Percentiles rank a stretch among this genome's conserved stretches.
These are phyloP conservation scores for Callorhinus ursinus DNA, from an alignment of 2,113 vertebrate genomes.

Conservation along the genomic window DNA sequence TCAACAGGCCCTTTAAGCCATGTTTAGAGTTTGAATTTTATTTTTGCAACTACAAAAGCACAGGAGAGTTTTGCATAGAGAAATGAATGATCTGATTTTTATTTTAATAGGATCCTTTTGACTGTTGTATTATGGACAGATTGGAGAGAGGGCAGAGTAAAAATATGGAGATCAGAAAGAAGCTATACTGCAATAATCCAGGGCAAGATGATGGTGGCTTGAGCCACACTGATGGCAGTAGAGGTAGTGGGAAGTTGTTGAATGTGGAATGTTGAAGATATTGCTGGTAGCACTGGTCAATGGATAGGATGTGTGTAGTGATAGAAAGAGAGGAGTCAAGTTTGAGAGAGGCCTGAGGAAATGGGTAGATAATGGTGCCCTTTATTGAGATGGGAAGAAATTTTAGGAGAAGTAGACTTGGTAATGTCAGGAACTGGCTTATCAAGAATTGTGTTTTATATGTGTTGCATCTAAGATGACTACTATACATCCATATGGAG, in stretches of 20 bases:
- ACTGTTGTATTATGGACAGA: not conserved
- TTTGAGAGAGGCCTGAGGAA: not conserved
- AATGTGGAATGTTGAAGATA: not conserved
- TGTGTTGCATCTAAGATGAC: not conserved
- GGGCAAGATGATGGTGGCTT: not conserved
- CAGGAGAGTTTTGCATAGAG: not conserved
- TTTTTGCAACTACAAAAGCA: not conserved
- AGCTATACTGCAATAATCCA: not conserved
- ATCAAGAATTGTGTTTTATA: not conserved
- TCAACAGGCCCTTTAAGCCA: not conserved
- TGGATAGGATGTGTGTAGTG: not conserved
- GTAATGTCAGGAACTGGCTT: not conserved
- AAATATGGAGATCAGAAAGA: not conserved
- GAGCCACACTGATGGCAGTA: not conserved
- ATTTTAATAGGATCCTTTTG: not conserved
- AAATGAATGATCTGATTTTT: not conserved
- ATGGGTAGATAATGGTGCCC: not conserved
- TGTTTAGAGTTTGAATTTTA: conserved; percentile 7
- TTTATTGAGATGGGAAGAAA: conserved; percentile 10
- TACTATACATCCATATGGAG: not conserved
- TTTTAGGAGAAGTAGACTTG: not conserved
- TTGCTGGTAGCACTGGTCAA: not conserved
- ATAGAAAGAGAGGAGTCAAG: not conserved
- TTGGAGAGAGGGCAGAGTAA: not conserved
- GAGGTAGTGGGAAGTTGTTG: not conserved